Conservation (phyloP, 2,888 invertebrate genomes). For the Diaphora mendica region DNA sequence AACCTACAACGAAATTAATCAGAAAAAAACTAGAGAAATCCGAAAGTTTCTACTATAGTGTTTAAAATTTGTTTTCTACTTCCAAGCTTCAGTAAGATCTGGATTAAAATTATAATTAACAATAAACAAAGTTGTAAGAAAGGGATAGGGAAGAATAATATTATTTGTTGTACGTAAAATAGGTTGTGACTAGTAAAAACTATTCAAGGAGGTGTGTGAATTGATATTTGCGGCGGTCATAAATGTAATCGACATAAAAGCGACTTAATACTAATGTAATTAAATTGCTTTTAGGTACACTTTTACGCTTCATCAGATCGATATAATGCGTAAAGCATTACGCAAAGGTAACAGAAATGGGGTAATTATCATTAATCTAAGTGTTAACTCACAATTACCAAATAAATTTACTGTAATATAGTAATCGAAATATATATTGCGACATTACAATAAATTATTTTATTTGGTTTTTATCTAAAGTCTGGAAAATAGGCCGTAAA, state of each 20-base stretch:
- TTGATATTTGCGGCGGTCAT: background rate
- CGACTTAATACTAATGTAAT: slow-evolving; percentile 12
- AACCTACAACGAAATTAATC: too few relatives aligned
- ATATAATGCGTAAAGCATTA: background rate
- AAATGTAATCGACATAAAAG: slow-evolving; percentile 3
- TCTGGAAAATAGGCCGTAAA: background rate
- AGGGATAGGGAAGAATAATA: background rate
- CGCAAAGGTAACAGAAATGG: background rate
- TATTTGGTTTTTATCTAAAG: background rate
- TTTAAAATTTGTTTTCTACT: too few relatives aligned
- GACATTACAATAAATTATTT: background rate
- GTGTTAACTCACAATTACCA: background rate
- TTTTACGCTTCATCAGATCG: background rate
- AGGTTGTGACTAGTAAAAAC: background rate
- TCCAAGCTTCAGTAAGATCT: background rate
- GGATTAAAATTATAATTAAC: background rate
- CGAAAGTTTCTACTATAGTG: too few relatives aligned
- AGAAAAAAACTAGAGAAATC: too few relatives aligned
- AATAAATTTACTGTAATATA: background rate
- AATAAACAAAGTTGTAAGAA: background rate
- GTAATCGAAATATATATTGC: background rate
- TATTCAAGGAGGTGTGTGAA: background rate
- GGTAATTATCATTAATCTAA: background rate
- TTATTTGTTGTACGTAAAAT: background rate
- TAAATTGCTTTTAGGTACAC: background rate